Base-by-base conservation (phyloP, 2,888 invertebrate species). In the Halocaridina rubra region DNA sequence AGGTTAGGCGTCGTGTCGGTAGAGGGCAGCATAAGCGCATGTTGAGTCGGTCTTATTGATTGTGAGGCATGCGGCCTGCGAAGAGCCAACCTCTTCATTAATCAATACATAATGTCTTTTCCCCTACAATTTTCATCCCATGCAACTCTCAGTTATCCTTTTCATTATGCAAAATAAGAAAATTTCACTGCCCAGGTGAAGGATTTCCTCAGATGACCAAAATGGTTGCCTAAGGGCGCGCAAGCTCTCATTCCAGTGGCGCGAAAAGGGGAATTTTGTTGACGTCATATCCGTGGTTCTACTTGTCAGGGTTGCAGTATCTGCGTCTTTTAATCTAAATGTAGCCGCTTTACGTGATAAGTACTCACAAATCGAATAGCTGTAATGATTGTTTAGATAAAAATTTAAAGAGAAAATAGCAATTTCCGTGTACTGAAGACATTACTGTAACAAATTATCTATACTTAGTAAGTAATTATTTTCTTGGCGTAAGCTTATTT, bases 231-330 rank as follows among this genome's bases (percentile, higher is more conserved):
- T 5, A 53, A 81, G 32, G 59, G 33, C 80, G 74, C 80, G 59
- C 80, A 64, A 72, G 77, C 80, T 61, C 74, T n/a, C 33, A 24
- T 46, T 74, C 72, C 74, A 72, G 64, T 81, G 80, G 80, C 80
- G 82, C 78, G 82, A 71, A 72, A 78, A 84, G 72, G 82, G 82
- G 82, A 84, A 84, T 81, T 76, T 76, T 77, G 82, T 78, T 84
- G 82, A 84, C 82, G 82, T 84, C 82, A 84, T 64, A 71, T 59
- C 82, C 81, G 77, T 27, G 81, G 69, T 72, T 71, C 19, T 71
- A 39, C 61, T 59, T 72, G 82, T 61, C 72, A 76, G 67, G 81
- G 76, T 81, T 67, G 81, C 76, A 76, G 39, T 75, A 76, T 69
- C 32, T 33, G 30, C 32, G 30, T 22, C 13, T 46, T 46, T 13